Base-by-base conservation (phyloP, 2,113 vertebrate genomes). In the Ursus arctos region DNA sequence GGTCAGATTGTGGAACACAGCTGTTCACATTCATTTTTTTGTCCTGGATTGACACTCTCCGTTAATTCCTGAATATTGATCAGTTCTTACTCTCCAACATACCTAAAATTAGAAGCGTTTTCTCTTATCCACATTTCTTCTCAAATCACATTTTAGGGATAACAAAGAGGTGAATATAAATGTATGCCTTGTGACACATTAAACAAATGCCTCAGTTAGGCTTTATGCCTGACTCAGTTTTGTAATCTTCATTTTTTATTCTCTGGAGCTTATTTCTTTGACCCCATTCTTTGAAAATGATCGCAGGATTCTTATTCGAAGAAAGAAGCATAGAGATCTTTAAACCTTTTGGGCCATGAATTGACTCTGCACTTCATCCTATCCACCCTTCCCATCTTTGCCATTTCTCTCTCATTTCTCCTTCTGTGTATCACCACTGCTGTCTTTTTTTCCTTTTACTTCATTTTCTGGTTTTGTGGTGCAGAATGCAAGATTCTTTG, bases 1-100 rank as follows among this genome's bases (percentile, higher is more conserved):
- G 97, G 69, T 97, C 95, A 98, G 94, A 97, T 94, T 96, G 69
- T 71, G 85, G 92, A 98, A 81, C 43, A 84, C 59, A 98, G 94
- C 97, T 98, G 69, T 79, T 98, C 95, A 57, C 87, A 89, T 97
- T 55, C 65, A 53, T 95, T 97, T 92, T 97, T 92, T 61, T 97
- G 96, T 91, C 95, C 95, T 83, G 61, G 65, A 63, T 65, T 93
- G 97, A 97, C 92, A 93, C 81, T 88, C 81, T 14, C 21, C 13
- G 80, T 83, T 77, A 61, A 74, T 86, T 97, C 94, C 93, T 93
- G 49, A 98, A 59, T 95, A 97, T 71, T 63, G 93, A 94, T 97
- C 67, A 77, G 47, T 28, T 82, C 53, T 96, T 49, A 63, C 49
- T 85, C 77, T 55, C 51, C 72, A 82, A 59, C 59, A n/a, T 19